Evolutionary conservation across 2,888 invertebrate genomes (phyloP).

Genomic region (Oegoconia quadripuncta): DNA sequence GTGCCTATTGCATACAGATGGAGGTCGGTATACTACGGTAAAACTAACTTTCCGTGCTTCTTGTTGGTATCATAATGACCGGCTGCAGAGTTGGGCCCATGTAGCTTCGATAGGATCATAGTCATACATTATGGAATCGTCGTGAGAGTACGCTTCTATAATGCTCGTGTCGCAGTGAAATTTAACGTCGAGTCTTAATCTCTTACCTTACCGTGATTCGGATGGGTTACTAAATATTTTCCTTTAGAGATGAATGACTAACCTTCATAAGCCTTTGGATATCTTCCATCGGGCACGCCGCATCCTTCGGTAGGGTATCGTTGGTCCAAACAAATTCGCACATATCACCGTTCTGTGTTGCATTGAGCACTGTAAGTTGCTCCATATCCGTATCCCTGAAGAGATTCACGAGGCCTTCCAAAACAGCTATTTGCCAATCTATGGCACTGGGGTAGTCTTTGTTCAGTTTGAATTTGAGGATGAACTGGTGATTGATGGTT

Average conservation of each 20-base stretch:
- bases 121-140: too few relatives aligned
- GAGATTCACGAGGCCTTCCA: slow-evolving; percentile 74
- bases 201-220: too few relatives aligned
- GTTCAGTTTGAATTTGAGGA: slow-evolving; percentile 79
- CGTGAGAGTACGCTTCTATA: too few relatives aligned
- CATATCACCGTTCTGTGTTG: slow-evolving; percentile 79
- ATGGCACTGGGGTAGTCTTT: slow-evolving; percentile 80
- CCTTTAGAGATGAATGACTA: slow-evolving; percentile 30
- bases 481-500: slow-evolving; percentile 90
- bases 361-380: slow-evolving; percentile 84
- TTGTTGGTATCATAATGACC: too few relatives aligned
- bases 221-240: too few relatives aligned
- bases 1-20: too few relatives aligned
- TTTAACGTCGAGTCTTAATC: too few relatives aligned
- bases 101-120: too few relatives aligned
- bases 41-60: too few relatives aligned
- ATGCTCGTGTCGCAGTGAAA: too few relatives aligned
- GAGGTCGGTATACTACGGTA: too few relatives aligned
- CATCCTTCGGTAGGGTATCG: slow-evolving; percentile 87
- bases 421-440: slow-evolving; percentile 87
- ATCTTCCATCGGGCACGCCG: slow-evolving; percentile 86
- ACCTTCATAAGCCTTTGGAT: slow-evolving; percentile 85
- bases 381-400: slow-evolving; percentile 80
- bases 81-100: too few relatives aligned
- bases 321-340: slow-evolving; percentile 91